Percentiles rank a stretch among this genome's conserved stretches.
These are phyloP conservation scores for Yoshiicerus persimilis DNA, from an alignment of 1,140 invertebrate genomes.

Conservation along the genomic window DNA sequence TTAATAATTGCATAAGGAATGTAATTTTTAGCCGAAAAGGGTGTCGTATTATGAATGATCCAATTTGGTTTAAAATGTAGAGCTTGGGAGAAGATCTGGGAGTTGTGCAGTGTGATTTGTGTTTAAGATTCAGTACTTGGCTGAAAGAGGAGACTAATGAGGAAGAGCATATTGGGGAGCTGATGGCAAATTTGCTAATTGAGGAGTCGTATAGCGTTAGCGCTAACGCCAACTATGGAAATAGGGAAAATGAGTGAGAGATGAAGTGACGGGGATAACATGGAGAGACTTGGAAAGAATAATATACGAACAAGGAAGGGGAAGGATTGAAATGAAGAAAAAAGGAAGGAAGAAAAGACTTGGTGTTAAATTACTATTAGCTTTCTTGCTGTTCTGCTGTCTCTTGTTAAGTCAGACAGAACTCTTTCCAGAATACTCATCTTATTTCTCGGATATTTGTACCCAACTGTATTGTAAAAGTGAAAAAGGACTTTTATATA, in stretches of 20 bases:
- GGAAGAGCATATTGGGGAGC: neutral
- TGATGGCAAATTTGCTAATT: neutral
- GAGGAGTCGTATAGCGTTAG: neutral
- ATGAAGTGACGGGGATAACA: neutral
- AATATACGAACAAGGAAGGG: neutral
- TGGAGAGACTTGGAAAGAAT: neutral
- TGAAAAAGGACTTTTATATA: neutral
- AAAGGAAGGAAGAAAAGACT: neutral
- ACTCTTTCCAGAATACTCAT: neutral
- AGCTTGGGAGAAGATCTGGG: neutral
- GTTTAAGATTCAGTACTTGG: neutral
- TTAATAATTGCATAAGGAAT: too few relatives aligned
- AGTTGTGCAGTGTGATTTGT: neutral
- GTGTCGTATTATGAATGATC: neutral
- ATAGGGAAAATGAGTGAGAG: neutral
- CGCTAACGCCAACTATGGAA: neutral
- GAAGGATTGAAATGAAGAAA: conserved; percentile 2
- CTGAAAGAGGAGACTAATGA: neutral
- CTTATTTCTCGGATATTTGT: too few relatives aligned
- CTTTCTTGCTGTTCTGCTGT: neutral
- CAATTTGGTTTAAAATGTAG: neutral
- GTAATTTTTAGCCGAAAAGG: too few relatives aligned
- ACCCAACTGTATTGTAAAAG: too few relatives aligned
- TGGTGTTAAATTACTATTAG: neutral
- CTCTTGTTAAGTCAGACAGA: neutral